phyloP scores from a whole-genome alignment of 2,797 vertebrate species.

The Urophycis tenuis region DNA sequence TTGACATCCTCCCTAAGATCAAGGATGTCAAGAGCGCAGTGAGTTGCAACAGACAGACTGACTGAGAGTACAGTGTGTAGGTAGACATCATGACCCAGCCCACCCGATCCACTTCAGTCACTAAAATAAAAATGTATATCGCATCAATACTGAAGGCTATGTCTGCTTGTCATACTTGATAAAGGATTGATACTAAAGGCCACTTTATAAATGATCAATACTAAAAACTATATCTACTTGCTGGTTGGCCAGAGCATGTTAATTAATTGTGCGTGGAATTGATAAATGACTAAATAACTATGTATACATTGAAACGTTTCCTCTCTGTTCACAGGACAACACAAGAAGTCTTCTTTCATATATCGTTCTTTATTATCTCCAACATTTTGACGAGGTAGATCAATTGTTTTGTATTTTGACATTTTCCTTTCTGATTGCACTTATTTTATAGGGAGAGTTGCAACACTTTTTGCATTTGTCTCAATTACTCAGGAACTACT shows the following conservation, averaged over 20 bases:
- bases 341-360: conserved; percentile 87
- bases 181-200: not conserved
- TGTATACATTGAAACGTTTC: not conserved
- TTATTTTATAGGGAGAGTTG: too few species aligned
- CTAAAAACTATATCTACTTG: not conserved
- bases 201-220: not conserved
- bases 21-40: conserved; percentile 98
- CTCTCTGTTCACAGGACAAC: conserved; percentile 75
- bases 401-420: not conserved
- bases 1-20: conserved; percentile 94
- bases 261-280: not conserved
- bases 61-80: not conserved
- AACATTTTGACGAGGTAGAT: conserved; percentile 89
- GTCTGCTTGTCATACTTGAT: not conserved
- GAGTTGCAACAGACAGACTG: conserved; percentile 53
- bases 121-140: too few species aligned
- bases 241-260: too few species aligned
- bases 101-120: not conserved
- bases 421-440: not conserved
- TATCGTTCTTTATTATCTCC: conserved; percentile 90
- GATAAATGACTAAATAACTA: not conserved
- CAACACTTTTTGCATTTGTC: too few species aligned
- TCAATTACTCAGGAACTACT: too few species aligned
- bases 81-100: not conserved
- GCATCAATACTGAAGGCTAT: not conserved